Evolutionary conservation across 2,113 vertebrate species (phyloP).

Genomic region (Gallinago undulata): DNA sequence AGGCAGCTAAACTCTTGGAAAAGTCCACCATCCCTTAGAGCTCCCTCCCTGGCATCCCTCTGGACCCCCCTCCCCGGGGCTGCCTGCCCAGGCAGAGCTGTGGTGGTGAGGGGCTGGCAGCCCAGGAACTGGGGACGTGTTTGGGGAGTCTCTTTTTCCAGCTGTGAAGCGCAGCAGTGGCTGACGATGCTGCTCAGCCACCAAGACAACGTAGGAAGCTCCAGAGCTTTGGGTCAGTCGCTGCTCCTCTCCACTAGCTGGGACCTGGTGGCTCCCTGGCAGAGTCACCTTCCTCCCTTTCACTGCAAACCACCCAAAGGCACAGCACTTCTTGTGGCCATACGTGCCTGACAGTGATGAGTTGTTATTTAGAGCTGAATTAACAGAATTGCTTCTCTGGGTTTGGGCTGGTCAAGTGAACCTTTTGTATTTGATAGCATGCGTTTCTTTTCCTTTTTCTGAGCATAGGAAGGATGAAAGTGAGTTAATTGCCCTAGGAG

Average conservation of each 20-base stretch:
- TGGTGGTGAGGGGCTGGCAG: accelerated
- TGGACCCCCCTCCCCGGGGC: not conserved
- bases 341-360: not conserved
- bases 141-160: not conserved
- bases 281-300: not conserved
- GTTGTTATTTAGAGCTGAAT: not conserved
- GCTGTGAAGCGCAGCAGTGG: not conserved
- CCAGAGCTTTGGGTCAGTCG: not conserved
- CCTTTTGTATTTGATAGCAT: not conserved
- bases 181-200: not conserved
- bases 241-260: not conserved
- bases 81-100: not conserved
- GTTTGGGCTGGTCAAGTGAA: not conserved
- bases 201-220: not conserved
- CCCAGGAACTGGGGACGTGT: accelerated
- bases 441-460: not conserved
- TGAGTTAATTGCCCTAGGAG: not conserved
- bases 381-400: not conserved
- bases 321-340: not conserved
- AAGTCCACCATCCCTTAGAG: not conserved
- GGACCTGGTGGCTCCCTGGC: not conserved
- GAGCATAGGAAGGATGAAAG: not conserved
- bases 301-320: not conserved
- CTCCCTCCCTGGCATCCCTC: not conserved
- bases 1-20: not conserved